Conservation (phyloP, 2,113 vertebrate species). For the Thunnus maccoyii region DNA sequence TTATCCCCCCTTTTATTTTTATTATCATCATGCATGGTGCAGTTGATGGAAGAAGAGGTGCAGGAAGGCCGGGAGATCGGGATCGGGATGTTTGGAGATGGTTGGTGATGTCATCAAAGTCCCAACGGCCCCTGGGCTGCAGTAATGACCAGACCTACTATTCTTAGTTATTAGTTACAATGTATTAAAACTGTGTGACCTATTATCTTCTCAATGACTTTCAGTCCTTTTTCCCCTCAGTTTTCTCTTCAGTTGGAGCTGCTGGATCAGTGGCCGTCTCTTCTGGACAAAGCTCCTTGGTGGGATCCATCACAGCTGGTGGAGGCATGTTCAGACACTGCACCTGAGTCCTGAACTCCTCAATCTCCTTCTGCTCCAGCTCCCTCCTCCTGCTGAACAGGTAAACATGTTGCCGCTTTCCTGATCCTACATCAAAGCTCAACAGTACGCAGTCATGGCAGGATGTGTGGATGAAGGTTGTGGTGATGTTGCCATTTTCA, state of each 20-base stretch:
- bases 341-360: conserved; percentile 55
- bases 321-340: conserved; percentile 45
- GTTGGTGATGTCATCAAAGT: no score
- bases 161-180: no score
- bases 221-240: no score
- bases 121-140: no score
- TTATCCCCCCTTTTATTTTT: no score
- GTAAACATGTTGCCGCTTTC: conserved; percentile 11
- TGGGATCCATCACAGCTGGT: conserved; percentile 54
- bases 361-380: conserved; percentile 50
- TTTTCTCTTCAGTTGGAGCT: not conserved
- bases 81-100: no score
- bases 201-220: no score
- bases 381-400: conserved; percentile 60
- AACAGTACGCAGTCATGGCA: conserved; percentile 54
- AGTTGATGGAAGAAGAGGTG: no score
- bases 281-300: conserved; percentile 52
- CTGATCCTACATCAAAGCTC: conserved; percentile 9
- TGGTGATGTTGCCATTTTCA: not conserved
- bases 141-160: no score
- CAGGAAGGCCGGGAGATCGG: no score
- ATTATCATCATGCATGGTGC: no score
- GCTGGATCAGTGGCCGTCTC: not conserved
- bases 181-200: no score
- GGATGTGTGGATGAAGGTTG: conserved; percentile 48